A percentile compares a stretch with the other conserved stretches of the same genome.
Evolutionary conservation across 2,113 vertebrate genomes (phyloP).

Genomic region (Notothenia coriiceps): DNA sequence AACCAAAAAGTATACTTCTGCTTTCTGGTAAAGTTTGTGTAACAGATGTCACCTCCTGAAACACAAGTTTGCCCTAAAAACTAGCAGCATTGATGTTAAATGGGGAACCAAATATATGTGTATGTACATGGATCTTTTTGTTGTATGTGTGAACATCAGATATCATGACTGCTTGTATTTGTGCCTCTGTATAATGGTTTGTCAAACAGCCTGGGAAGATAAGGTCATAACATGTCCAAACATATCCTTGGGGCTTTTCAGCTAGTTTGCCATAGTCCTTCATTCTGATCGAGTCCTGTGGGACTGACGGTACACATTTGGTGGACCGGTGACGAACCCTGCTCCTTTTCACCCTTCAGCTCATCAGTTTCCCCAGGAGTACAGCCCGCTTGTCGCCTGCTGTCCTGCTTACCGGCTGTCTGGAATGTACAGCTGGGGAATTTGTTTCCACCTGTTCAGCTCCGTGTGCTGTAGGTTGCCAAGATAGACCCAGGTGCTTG

Average conservation of each 20-base stretch:
- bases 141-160: not conserved
- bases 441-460: conserved; percentile 67
- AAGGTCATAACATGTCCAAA: conserved; percentile 24
- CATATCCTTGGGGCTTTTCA: conserved; percentile 3
- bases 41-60: not conserved
- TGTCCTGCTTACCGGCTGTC: conserved; percentile 12
- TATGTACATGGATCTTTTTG: not conserved
- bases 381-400: conserved; percentile 36
- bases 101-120: not conserved
- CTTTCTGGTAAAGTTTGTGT: not conserved
- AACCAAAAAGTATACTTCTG: not conserved
- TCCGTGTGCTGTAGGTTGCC: conserved; percentile 25
- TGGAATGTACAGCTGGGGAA: conserved; percentile 65
- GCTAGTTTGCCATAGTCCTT: conserved; percentile 26
- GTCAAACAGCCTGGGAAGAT: not conserved
- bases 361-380: conserved; percentile 2
- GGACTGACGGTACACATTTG: conserved; percentile 49
- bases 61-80: not conserved
- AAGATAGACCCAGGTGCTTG: conserved; percentile 44
- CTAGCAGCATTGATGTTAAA: not conserved
- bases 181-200: not conserved
- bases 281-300: conserved; percentile 33
- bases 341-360: not conserved
- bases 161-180: not conserved
- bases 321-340: conserved; percentile 23